Percentiles rank a stretch among this genome's conserved stretches.
Conservation (phyloP, 2,888 invertebrate genomes). For the Chloroclysta siterata region DNA sequence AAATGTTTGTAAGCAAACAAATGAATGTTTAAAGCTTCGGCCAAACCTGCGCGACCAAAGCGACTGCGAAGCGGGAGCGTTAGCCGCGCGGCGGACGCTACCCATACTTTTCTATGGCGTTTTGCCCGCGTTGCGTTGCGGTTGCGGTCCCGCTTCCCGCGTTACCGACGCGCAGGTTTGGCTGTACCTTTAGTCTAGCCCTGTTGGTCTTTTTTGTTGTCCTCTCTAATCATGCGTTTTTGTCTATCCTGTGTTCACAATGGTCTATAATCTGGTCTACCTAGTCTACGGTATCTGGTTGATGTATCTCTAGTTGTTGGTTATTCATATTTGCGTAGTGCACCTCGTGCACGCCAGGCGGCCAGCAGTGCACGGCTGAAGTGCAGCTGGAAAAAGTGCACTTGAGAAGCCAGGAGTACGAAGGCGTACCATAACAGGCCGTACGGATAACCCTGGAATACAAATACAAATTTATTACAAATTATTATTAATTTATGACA, state of each 20-base stretch:
- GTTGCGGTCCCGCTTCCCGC: no score
- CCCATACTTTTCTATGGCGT: no score
- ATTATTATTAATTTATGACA: no score
- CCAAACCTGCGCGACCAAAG: no score
- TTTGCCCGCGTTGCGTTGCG: no score
- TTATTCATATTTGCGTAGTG: slow-evolving; percentile 88
- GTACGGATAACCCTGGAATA: slow-evolving; percentile 93
- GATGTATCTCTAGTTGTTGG: background rate
- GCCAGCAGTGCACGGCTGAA: slow-evolving; percentile 92
- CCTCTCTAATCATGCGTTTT: background rate
- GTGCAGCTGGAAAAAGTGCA: slow-evolving; percentile 93
- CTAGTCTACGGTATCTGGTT: background rate
- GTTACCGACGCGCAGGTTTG: no score
- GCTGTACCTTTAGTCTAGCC: no score
- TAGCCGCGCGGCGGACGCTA: no score
- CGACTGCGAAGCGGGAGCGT: no score
- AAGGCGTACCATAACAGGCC: slow-evolving; percentile 97
- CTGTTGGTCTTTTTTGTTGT: background rate
- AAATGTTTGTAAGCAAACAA: no score
- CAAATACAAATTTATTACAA: background rate
- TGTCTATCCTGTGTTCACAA: no score
- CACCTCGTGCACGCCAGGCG: slow-evolving; percentile 92
- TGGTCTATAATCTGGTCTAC: background rate
- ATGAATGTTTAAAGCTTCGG: no score
- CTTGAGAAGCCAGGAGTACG: slow-evolving; percentile 93